Conservation (phyloP, 2,113 vertebrate genomes). For the Thunnus thynnus region DNA sequence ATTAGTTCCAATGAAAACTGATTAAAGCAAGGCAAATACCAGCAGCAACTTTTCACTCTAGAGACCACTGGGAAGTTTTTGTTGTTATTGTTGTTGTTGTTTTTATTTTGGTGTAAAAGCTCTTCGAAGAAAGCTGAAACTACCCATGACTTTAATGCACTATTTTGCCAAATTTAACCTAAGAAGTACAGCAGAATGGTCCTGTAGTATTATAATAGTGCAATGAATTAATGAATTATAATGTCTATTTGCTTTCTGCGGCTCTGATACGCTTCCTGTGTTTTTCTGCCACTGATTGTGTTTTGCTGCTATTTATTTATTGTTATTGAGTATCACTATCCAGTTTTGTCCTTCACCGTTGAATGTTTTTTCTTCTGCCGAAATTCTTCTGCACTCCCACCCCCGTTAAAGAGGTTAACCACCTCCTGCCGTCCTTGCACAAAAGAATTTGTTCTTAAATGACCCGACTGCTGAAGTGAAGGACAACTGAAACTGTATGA, state of each 20-base stretch:
- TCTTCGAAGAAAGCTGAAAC: constrained; percentile 8
- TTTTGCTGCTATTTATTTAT: constrained; percentile 20
- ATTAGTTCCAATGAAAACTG: too few relatives aligned
- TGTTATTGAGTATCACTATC: constrained; percentile 31
- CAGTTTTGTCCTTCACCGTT: constrained; percentile 35
- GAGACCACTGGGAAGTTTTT: too few relatives aligned
- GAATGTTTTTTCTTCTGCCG: constrained; percentile 22
- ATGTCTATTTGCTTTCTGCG: neutral
- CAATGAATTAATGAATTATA: too few relatives aligned
- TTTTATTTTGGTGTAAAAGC: neutral
- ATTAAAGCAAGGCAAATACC: too few relatives aligned
- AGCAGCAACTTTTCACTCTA: too few relatives aligned
- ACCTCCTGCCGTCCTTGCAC: neutral
- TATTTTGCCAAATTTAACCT: neutral
- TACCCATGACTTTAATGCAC: neutral
- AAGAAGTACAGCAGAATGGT: neutral
- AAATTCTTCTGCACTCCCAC: constrained; percentile 1
- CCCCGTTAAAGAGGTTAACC: constrained; percentile 2
- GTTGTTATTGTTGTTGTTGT: too few relatives aligned
- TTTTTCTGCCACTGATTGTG: constrained; percentile 3
- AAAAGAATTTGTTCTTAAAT: constrained; percentile 31
- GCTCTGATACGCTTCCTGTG: constrained; percentile 5
- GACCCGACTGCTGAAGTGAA: constrained; percentile 36
- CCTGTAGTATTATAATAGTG: neutral
- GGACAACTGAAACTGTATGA: constrained; percentile 2